Percentiles rank a stretch among this genome's conserved stretches.
These are phyloP conservation scores for Tenthredo distinguenda DNA, from an alignment of 2,888 invertebrate species.

Conservation along the genomic window DNA sequence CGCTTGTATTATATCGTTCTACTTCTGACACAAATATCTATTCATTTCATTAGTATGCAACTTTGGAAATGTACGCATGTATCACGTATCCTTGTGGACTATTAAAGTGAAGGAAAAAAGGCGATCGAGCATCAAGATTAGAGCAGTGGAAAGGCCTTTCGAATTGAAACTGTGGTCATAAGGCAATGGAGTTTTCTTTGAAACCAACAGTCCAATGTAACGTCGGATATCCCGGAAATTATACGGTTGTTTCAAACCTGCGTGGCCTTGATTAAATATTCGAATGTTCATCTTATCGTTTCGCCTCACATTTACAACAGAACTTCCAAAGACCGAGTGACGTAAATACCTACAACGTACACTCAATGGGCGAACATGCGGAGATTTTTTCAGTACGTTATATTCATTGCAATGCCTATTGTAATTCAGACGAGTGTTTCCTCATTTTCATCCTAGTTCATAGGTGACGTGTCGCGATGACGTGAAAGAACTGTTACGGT, in stretches of 20 bases:
- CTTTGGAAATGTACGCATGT: not conserved
- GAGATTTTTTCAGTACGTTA: not conserved
- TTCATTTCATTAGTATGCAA: not conserved
- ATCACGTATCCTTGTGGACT: not conserved
- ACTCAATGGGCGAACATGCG: not conserved
- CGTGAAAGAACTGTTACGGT: not conserved
- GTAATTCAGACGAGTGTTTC: not conserved
- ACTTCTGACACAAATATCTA: not conserved
- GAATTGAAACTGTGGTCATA: not conserved
- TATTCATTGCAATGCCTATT: not conserved
- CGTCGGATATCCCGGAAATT: conserved; percentile 1
- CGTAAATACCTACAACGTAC: not conserved
- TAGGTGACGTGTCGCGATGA: conserved; percentile 4
- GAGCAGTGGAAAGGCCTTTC: not conserved
- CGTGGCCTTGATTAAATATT: conserved; percentile 2
- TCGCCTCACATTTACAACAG: not conserved
- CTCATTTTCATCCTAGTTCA: not conserved
- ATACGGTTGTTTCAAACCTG: not conserved
- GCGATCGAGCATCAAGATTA: not conserved
- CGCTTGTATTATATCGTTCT: not conserved
- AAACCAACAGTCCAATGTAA: not conserved
- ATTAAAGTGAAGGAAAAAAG: not conserved
- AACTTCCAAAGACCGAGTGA: not conserved
- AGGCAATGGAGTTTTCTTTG: not conserved
- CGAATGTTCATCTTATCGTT: not conserved